Evolutionary conservation across 2,888 invertebrate genomes (phyloP).

Genomic region (Drosophila mettleri): DNA sequence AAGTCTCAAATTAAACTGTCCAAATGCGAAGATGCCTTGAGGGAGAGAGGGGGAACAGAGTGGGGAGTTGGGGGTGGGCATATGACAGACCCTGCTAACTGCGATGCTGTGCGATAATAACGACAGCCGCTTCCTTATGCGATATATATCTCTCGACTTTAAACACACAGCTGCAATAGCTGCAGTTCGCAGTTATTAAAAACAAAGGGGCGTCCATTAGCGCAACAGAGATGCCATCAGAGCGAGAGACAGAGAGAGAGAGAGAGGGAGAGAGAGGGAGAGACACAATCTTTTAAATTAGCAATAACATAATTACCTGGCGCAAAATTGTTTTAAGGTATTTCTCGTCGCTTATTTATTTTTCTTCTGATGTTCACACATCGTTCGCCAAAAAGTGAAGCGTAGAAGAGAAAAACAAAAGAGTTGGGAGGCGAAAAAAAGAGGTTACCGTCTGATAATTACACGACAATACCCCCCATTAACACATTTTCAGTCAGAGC

Average conservation of each 20-base stretch:
- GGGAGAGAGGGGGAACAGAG: neutral
- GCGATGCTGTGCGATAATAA: constrained; percentile 67
- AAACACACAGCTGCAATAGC: constrained; percentile 35
- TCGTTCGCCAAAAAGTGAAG: constrained; percentile 65
- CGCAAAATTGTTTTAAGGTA: constrained; percentile 76
- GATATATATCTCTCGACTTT: constrained; percentile 19
- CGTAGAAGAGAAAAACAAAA: constrained; percentile 21
- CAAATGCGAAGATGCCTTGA: constrained; percentile 48
- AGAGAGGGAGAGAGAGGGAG: neutral
- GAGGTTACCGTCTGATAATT: constrained; percentile 72
- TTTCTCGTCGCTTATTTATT: constrained; percentile 37
- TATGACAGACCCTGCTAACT: constrained; percentile 40
- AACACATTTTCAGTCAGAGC: constrained; percentile 77
- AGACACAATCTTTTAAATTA: constrained; percentile 66
- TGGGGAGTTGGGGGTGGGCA: neutral
- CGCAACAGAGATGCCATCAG: constrained; percentile 9
- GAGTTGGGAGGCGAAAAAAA: constrained; percentile 33
- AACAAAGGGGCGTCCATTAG: constrained; percentile 25
- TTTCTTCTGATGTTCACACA: constrained; percentile 69
- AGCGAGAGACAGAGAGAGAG: neutral
- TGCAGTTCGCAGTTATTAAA: constrained; percentile 56
- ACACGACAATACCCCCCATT: constrained; percentile 80
- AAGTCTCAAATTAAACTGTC: constrained; percentile 79
- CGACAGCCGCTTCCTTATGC: constrained; percentile 53
- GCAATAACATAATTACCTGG: constrained; percentile 79